Evolutionary conservation across 2,888 invertebrate species (phyloP).

Genomic region (Alviniconcha strummeri): DNA sequence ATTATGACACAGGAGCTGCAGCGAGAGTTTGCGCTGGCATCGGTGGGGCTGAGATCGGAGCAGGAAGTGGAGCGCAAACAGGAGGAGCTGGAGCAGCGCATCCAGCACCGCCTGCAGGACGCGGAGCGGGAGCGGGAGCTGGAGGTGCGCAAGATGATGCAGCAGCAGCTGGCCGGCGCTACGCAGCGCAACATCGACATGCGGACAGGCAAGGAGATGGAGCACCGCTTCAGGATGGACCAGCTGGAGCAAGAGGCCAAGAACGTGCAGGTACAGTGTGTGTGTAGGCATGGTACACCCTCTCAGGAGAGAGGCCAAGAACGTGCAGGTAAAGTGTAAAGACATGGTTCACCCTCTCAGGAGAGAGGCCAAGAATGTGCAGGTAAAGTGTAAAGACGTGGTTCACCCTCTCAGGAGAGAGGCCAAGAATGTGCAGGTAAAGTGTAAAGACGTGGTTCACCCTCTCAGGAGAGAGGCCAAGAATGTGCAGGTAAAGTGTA

Average conservation of each 20-base stretch:
- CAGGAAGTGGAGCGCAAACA: conserved; percentile 64
- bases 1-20: conserved; percentile 58
- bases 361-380: no score
- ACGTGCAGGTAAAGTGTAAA: no score
- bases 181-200: conserved; percentile 62
- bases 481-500: no score
- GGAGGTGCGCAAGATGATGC: conserved; percentile 62
- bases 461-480: no score
- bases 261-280: conserved; percentile 49
- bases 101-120: conserved; percentile 54
- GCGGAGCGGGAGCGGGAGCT: conserved; percentile 60
- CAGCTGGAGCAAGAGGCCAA: conserved; percentile 60
- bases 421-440: no score
- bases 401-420: no score
- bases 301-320: no score
- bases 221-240: conserved; percentile 54
- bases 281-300: background rate
- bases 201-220: conserved; percentile 59
- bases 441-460: no score
- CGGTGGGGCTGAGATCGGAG: conserved; percentile 61
- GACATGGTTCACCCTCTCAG: no score
- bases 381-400: no score
- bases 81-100: conserved; percentile 62
- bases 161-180: conserved; percentile 60
- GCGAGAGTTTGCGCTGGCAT: conserved; percentile 60